phyloP scores from a whole-genome alignment of 2,113 vertebrate species.

The Ageneiosus marmoratus region DNA sequence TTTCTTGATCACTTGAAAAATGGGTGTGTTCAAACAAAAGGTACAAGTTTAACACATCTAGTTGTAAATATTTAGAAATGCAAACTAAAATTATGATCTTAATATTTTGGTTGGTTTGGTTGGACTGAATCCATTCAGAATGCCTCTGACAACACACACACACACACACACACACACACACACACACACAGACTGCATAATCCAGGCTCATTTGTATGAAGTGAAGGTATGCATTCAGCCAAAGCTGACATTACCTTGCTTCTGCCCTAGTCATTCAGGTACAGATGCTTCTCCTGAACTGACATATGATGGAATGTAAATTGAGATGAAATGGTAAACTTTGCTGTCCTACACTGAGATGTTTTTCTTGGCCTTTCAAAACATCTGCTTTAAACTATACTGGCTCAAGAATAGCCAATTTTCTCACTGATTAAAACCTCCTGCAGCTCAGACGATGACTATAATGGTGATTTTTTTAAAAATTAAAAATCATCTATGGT shows the following conservation, averaged over 20 bases:
- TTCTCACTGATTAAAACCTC: slow-evolving; percentile 5
- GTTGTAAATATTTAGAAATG: background rate
- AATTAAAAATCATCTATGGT: background rate
- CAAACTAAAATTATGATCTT: background rate
- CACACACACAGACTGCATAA: background rate
- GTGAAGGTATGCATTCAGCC: background rate
- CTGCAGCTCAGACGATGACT: background rate
- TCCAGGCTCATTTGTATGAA: background rate
- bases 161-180: background rate
- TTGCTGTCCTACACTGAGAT: background rate
- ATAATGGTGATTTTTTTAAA: background rate
- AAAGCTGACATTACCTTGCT: background rate
- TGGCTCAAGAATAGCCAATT: background rate
- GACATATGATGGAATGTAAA: background rate
- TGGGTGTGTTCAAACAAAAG: background rate
- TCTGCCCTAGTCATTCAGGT: background rate
- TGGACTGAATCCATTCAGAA: too few relatives aligned
- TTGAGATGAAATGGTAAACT: background rate
- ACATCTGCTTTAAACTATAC: background rate
- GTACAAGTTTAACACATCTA: background rate
- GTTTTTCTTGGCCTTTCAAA: background rate
- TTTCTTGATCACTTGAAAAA: background rate
- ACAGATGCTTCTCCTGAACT: background rate
- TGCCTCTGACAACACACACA: too few relatives aligned
- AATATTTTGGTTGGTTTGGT: too few relatives aligned